phyloP scores from a whole-genome alignment of 2,113 vertebrate genomes.

The Psittacara wagleri region DNA sequence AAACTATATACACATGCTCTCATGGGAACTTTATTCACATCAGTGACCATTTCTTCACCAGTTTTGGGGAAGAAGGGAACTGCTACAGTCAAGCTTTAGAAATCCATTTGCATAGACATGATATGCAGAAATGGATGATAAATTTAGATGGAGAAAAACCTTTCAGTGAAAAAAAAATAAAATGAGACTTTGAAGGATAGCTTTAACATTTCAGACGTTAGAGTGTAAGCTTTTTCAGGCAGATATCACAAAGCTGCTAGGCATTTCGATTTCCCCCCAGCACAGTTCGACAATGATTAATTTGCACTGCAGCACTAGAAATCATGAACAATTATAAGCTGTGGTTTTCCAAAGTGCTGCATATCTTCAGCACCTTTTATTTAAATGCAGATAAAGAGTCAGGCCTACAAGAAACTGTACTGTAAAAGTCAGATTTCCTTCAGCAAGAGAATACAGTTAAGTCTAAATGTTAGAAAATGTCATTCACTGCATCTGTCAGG shows the following conservation, averaged over 20 bases:
- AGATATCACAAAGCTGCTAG: not conserved
- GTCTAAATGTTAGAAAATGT: constrained; percentile 9
- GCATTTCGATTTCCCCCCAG: not conserved
- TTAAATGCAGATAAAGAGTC: not conserved
- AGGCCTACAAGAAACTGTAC: not conserved
- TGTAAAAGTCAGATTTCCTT: not conserved
- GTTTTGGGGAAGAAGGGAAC: not conserved
- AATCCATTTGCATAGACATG: not conserved
- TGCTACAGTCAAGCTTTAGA: not conserved
- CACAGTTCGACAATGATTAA: constrained; percentile 6
- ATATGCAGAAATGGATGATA: not conserved
- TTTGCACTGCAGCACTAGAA: constrained; percentile 33
- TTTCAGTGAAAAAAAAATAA: not conserved
- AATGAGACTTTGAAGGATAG: not conserved
- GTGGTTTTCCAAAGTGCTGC: not conserved
- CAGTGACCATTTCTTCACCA: not conserved
- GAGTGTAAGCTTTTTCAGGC: not conserved
- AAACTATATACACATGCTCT: not conserved
- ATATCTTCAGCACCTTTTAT: not conserved
- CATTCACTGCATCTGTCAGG: not conserved
- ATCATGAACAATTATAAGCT: constrained; percentile 7
- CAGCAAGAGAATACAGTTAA: not conserved
- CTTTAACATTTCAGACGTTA: not conserved
- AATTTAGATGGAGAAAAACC: not conserved
- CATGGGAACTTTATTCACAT: not conserved